Base-by-base conservation (phyloP, 1,140 invertebrate genomes). In the Saccostrea glomerata region DNA sequence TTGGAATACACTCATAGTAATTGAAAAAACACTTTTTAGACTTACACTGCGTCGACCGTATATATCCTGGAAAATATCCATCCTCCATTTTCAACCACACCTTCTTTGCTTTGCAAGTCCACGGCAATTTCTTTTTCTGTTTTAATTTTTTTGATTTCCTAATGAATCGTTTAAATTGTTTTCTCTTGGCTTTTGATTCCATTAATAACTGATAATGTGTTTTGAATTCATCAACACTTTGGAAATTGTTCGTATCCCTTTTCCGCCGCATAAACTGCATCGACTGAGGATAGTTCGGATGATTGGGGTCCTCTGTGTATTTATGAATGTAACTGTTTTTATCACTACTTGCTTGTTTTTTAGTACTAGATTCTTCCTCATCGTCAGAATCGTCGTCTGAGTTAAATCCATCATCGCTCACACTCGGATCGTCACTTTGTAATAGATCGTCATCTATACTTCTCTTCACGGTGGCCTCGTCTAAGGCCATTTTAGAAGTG, bases 1-100 rank as follows among this genome's bases (percentile, higher is more conserved):
- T 90, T 17, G 92, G 92, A 25, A 90, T 89, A 89, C 93, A 93
- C 56, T 92, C 88, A 85, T 93, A 92, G 66, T 93, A 89, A 60
- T 91, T 87, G 89, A 90, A 93, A 77, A 93, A 92, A 88, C 93
- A 93, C 70, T 91, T 92, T 73, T 92, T 90, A 47, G 90, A 89
- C 40, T 73, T 60, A 87, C 93, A 93, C n/a, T 85, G 58, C n/a
- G 90, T 92, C 15, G 92, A 90, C 84, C 87, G 85, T 36, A 93
- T 36, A 36, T 90, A 91, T 5, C 86, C 85, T 1, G 93, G 93
- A 89, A 92, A 93, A 87, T 92, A 90, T 17, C 89, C 93, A 15
- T 86, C 60, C 30, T 90, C 87, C 88, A 92, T 90, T 30, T 47
- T 47, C 82, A 85, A 56, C 92, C 90, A 91, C 54, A 25, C 20